phyloP scores from a whole-genome alignment of 2,888 invertebrate species.

The Lomographa bimaculata region DNA sequence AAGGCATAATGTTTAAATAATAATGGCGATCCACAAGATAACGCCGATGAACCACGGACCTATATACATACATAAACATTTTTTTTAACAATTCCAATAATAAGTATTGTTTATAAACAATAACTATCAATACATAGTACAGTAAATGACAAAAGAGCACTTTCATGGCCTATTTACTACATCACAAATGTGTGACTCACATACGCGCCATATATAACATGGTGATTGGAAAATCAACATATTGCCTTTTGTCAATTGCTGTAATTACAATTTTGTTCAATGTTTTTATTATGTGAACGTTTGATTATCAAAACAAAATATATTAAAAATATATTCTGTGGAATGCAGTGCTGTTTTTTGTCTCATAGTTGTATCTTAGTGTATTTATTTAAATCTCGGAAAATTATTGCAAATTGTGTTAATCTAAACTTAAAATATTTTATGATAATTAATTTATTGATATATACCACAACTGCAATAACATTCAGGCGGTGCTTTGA shows the following conservation, averaged over 20 bases:
- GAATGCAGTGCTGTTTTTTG: constrained; percentile 62
- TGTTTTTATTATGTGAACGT: constrained; percentile 9
- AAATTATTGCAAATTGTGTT: constrained; percentile 53
- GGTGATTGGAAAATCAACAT: constrained; percentile 26
- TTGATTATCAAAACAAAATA: constrained; percentile 20
- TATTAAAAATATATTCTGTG: constrained; percentile 60
- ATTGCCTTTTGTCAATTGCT: constrained; percentile 15
- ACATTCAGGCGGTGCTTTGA: constrained; percentile 41
- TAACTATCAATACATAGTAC: constrained; percentile 30
- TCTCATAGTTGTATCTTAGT: constrained; percentile 36
- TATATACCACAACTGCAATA: constrained; percentile 50
- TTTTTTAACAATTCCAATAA: constrained; percentile 34
- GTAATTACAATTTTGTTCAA: constrained; percentile 40
- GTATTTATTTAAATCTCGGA: constrained; percentile 35
- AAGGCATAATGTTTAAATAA: constrained; percentile 28
- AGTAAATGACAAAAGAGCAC: constrained; percentile 13
- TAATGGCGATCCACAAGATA: constrained; percentile 31
- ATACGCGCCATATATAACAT: too few relatives aligned
- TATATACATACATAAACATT: constrained; percentile 21
- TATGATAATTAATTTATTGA: constrained; percentile 22
- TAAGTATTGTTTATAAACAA: constrained; percentile 34
- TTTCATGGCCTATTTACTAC: too few relatives aligned
- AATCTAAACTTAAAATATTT: constrained; percentile 35
- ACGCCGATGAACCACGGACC: constrained; percentile 20
- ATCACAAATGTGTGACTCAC: too few relatives aligned